These are phyloP conservation scores for Molanna angustata DNA, from an alignment of 2,888 invertebrate species.

Conservation along the genomic window DNA sequence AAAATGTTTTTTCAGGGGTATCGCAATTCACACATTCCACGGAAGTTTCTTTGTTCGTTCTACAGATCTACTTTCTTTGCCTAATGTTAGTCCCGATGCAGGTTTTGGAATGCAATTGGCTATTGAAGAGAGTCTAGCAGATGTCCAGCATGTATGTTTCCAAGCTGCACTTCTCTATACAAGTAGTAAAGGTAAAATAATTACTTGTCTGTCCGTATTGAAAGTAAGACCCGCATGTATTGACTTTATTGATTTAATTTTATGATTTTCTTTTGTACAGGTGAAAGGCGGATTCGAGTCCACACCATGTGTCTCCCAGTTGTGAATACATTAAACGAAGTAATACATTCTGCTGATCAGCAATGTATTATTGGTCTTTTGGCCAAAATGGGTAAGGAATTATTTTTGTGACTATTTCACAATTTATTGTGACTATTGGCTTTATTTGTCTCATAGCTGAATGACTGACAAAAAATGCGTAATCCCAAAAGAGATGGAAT, in stretches of 20 bases:
- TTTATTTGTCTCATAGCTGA: too few species aligned
- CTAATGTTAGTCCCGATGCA: constrained; percentile 97
- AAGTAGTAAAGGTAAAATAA: constrained; percentile 71
- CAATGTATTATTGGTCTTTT: constrained; percentile 90
- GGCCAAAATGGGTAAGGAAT: constrained; percentile 88
- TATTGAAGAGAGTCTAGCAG: constrained; percentile 87
- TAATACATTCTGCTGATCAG: constrained; percentile 88
- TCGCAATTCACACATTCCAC: constrained; percentile 97
- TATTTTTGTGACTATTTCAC: too few species aligned
- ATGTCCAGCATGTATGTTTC: constrained; percentile 88
- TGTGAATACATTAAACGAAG: constrained; percentile 77
- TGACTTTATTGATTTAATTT: background rate
- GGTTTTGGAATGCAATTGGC: constrained; percentile 98
- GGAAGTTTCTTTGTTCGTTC: constrained; percentile 99
- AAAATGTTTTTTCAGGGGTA: constrained; percentile 59
- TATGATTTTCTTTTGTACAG: constrained; percentile 42
- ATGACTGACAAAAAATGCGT: too few species aligned
- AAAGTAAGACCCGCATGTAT: too few species aligned
- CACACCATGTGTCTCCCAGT: constrained; percentile 96
- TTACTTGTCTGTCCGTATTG: background rate
- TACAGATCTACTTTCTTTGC: constrained; percentile 91
- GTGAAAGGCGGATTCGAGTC: constrained; percentile 94
- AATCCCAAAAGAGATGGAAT: too few species aligned
- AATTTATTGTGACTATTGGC: too few species aligned
- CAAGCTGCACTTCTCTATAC: constrained; percentile 98